Evolutionary conservation across 1,140 invertebrate species (phyloP), one percentile per base, ranked within the genome.

Genomic region (Drosophila malerkotliana): DNA sequence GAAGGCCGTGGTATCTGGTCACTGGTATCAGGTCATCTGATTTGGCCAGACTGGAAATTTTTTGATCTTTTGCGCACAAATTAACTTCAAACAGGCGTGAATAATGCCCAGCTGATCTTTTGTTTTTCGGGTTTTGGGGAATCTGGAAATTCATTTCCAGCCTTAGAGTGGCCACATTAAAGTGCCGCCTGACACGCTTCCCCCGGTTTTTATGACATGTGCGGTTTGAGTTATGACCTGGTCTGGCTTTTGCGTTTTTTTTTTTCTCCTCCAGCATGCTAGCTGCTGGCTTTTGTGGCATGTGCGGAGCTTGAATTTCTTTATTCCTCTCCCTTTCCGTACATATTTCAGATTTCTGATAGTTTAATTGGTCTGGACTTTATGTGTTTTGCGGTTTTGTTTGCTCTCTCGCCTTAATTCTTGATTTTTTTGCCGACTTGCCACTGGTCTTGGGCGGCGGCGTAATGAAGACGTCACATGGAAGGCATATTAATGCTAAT

Each of bases 71-170:
- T 77, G 63, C 58, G 68, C 81, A 81, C 60, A 55, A 84, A 81
- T 84, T 81, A 85, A 66, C 73, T 69, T 66, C 82, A 85, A 74
- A 81, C 57, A 81, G 77, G 81, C 81, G 81, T 85, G 73, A 84
- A 84, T 85, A 84, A 84, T 85, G 62, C 57, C 59, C 52, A 39
- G 73, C 53, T 68, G 80, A 84, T 85, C 81, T 80, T 81, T 77
- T 49, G 67, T 61, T 55, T 72, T 45, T 62, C 32, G 44, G 8
- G 32, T 18, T 18, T 18, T 18, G 26, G 71, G 69, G 60, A 87
- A 85, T 87, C 82, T 69, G 30, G 58, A 71, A 61, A 54, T 28
- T 64, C 67, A 66, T 83, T 63, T 69, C 21, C 21, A 21, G 55
- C 15, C 44, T 72, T 67, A 64, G 55, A 69, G 48, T 41, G 39